Evolutionary conservation across 1,140 invertebrate genomes (phyloP).

Genomic region (Stratiolaelaps scimitus): DNA sequence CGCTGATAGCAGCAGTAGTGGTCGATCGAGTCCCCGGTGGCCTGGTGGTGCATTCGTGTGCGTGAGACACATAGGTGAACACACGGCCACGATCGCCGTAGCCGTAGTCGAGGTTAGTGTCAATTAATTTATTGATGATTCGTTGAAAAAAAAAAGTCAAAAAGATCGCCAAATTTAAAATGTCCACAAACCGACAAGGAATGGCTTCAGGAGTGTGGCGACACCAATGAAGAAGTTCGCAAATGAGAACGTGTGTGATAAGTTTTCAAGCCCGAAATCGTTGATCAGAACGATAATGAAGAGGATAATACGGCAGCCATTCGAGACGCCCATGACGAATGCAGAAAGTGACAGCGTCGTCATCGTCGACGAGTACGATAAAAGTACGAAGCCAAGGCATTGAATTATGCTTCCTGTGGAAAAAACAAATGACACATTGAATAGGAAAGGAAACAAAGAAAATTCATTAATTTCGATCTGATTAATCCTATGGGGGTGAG

Average conservation of each 20-base stretch:
- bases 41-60: too few species aligned
- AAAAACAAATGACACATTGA: neutral
- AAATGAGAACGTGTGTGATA: conserved; percentile 15
- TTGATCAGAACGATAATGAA: conserved; percentile 25
- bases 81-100: too few species aligned
- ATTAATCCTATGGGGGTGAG: too few species aligned
- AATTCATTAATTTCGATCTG: conserved; percentile 1
- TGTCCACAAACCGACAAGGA: neutral
- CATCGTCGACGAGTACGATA: neutral
- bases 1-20: too few species aligned
- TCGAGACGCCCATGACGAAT: neutral
- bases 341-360: neutral
- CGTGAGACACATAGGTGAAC: too few species aligned
- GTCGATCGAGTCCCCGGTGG: too few species aligned
- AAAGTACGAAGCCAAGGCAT: neutral
- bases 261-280: conserved; percentile 5
- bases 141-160: too few species aligned
- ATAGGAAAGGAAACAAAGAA: neutral
- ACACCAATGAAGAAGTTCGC: conserved; percentile 14
- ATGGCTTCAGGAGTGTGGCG: neutral
- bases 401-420: conserved; percentile 11
- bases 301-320: neutral
- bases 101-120: too few species aligned
- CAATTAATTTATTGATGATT: too few species aligned
- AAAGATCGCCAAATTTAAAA: neutral